phyloP scores from a whole-genome alignment of 64 coral and sea anemone genomes.

The Pocillopora damicornis region DNA sequence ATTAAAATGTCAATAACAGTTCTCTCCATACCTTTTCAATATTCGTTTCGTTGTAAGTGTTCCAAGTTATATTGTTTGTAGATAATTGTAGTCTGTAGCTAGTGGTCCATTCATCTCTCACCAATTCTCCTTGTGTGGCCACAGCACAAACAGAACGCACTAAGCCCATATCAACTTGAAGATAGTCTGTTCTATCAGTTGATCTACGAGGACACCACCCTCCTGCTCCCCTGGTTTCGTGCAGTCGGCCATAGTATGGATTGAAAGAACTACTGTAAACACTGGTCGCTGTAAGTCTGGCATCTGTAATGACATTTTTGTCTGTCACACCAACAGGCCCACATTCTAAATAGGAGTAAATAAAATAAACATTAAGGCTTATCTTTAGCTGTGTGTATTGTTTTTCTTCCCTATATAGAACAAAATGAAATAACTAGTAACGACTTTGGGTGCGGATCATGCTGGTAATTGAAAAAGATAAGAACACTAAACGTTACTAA shows the following conservation, averaged over 20 bases:
- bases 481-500: too few species aligned
- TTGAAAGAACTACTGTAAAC: not conserved
- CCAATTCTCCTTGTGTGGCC: slow-evolving; percentile 3
- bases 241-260: not conserved
- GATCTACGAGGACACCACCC: not conserved
- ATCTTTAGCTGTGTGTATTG: too few species aligned
- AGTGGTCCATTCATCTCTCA: not conserved
- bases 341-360: not conserved
- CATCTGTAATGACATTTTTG: not conserved
- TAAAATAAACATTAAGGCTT: not conserved
- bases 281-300: not conserved
- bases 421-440: too few species aligned
- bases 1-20: too few species aligned
- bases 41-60: slow-evolving; percentile 23
- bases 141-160: slow-evolving; percentile 1
- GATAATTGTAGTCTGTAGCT: slow-evolving; percentile 29
- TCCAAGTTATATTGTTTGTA: not conserved
- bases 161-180: slow-evolving; percentile 36
- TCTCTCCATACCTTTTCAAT: slow-evolving; percentile 16
- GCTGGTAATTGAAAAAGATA: too few species aligned
- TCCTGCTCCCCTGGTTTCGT: not conserved
- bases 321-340: not conserved
- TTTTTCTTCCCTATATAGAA: too few species aligned
- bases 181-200: not conserved
- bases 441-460: too few species aligned